Base-by-base conservation (phyloP, 2,113 vertebrate species). In the Syngnathus floridae region DNA sequence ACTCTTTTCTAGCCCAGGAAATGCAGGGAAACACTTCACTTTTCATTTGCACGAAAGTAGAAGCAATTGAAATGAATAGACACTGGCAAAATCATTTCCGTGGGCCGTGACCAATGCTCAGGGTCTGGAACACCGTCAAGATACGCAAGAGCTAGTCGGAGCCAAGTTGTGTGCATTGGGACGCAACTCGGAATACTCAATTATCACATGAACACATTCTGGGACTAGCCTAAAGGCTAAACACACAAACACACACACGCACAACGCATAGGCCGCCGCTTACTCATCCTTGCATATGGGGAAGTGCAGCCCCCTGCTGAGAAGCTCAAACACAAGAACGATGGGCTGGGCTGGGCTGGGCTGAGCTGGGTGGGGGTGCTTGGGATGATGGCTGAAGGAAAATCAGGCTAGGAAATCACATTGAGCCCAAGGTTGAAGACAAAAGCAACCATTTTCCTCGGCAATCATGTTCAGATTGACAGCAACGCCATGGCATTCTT, bases 161-260 rank as follows among this genome's bases (percentile, higher is more conserved):
- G 79, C 80, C 74, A 76, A 80, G 70, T 70, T 70, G 61, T 74
- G 65, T 78, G 69, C 36, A 35, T 75, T 72, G 79, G 84, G 75
- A 72, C 72, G 75, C 77, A 82, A 83, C 78, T 80, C 78, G 71
- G 77, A 83, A 88, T 80, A 73, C 73, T 86, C 75, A 88, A 81
- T 88, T 87, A 88, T 88, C 87, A 90, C 86, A 87, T 90, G 87
- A 89, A 80, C 82, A 82, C 86, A 78, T 87, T 70, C 66, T 86
- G 81, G 52, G 77, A 81, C 66, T 69, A 78, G 77, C 76, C 60
- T 52, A 84, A 69, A 88, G 76, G 73, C 73, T 76, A 56, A 69
- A 80, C 78, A 65, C 63, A 64, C 67, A 64, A 16, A 57, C 22
- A 67, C 52, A 54, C 70, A 45, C 65, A 2, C 26, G 26, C 26